Evolutionary conservation across 2,113 vertebrate genomes (phyloP), one percentile per base, ranked within the genome.

Genomic region (Piaya cayana): DNA sequence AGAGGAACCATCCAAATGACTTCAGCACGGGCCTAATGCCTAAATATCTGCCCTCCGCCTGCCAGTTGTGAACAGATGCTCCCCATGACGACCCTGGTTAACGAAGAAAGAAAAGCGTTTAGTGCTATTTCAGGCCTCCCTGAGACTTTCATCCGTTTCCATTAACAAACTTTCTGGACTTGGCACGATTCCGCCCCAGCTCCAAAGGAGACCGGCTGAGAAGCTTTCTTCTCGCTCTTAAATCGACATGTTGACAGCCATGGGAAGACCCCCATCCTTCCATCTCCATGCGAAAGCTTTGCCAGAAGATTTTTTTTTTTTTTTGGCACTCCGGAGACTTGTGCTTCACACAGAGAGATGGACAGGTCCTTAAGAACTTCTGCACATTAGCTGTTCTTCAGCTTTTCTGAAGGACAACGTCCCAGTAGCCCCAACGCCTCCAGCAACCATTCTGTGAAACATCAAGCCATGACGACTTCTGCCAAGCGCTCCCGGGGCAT

Each of bases 371-470:
- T 2, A 1, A 72, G 88, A 18, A 90, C 82, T 34, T 43, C 70
- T 29, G 12, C 49, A 9, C 75, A 76, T 65, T 50, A 76, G 70
- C 92, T 58, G 36, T 0, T 82, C 53, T 43, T 42, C 88, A 34
- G 78, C 52, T 82, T 85, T 85, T 65, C 92, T 7, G 67, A 90
- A 62, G 79, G 92, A 88, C 49, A 49, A 95, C 34, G 47, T 17
- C 88, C 71, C 93, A 65, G 88, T 8, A 85, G 95, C 78, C 67
- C n/a, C 85, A 82, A 36, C 0, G 42, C 72, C 80, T 68, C 60
- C 0, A 12, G 84, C 69, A 22, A 81, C 37, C 26, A 1, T 59
- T 92, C 75, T 84, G 56, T 52, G 56, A 27, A 72, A 80, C 62
- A 42, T 77, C 82, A 49, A 82, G 67, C 85, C 53, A 1, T 4